Base-by-base conservation (phyloP, 2,888 invertebrate genomes). In the Sabellastarte sp. region DNA sequence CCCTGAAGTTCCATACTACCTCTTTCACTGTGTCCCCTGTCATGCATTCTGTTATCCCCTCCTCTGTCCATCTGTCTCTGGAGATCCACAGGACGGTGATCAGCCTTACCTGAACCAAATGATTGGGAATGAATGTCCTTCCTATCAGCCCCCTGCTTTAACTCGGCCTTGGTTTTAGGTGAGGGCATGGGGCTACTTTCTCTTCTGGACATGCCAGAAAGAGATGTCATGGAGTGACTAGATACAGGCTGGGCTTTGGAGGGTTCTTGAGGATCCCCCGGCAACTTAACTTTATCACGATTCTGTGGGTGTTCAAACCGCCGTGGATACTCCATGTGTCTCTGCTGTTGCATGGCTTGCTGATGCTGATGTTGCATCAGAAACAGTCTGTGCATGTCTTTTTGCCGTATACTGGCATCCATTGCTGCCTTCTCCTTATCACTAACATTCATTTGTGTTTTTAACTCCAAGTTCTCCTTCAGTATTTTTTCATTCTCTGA, bases 391-490 rank as follows among this genome's bases (percentile, higher is more conserved):
- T 41, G 41, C n/a, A n/a, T n/a, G n/a, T n/a, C n/a, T n/a, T n/a
- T n/a, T n/a, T n/a, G n/a, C n/a, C n/a, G n/a, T n/a, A n/a, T n/a
- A n/a, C n/a, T n/a, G 10, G 10, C 41, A 41, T 20, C 10, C 41
- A 41, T 41, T 10, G 41, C 41, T 10, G 10, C 20, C 41, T 41
- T 41, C 41, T 41, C 41, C 20, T 41, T 41, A 41, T 41, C 41
- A 10, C 20, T 41, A 41, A 20, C n/a, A 57, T 80, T 81, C 82
- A 84, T 83, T 70, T 84, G 82, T 59, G 77, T 72, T 71, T 84
- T 84, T 50, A 84, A 69, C 64, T 82, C 82, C 60, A 83, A 79
- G 66, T 81, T 84, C 70, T 84, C 84, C 65, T 82, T 83, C 41
- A 83, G 65, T 56, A 81, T 83, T 68, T 81, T 81, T 63, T 80